A percentile compares a stretch with the other conserved stretches of the same genome.
phyloP scores from a whole-genome alignment of 2,888 invertebrate genomes.

The Brenthis daphne region DNA sequence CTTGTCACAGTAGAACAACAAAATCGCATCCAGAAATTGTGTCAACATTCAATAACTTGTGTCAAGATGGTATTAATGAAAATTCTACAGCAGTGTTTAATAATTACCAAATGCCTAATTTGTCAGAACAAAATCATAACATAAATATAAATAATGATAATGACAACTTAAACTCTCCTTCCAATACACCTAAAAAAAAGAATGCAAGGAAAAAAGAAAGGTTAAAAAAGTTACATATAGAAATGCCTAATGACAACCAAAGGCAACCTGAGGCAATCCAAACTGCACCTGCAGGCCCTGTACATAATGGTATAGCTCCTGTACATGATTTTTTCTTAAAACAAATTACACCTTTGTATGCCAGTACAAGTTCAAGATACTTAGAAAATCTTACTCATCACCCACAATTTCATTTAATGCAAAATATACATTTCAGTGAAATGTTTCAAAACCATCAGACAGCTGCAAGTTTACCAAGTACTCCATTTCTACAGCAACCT shows the following conservation, averaged over 20 bases:
- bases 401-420: constrained; percentile 63
- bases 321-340: constrained; percentile 59
- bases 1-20: constrained; percentile 3
- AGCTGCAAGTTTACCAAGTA: constrained; percentile 40
- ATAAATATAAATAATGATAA: constrained; percentile 26
- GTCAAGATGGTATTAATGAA: background rate
- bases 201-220: constrained; percentile 62
- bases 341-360: constrained; percentile 60
- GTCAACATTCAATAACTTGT: background rate
- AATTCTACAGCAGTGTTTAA: background rate
- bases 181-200: constrained; percentile 51
- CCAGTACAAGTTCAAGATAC: constrained; percentile 61
- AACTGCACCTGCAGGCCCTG: constrained; percentile 40
- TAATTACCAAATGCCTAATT: constrained; percentile 8
- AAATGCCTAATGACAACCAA: constrained; percentile 48
- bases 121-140: constrained; percentile 22
- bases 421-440: constrained; percentile 48
- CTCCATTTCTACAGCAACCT: constrained; percentile 37
- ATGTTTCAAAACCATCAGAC: constrained; percentile 41
- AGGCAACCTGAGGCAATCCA: constrained; percentile 38
- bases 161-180: constrained; percentile 1
- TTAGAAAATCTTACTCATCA: constrained; percentile 67
- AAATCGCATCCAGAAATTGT: background rate
- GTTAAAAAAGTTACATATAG: constrained; percentile 53
- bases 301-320: constrained; percentile 40